Evolutionary conservation across 2,888 invertebrate genomes (phyloP).

Genomic region (Macroteleia sp.): DNA sequence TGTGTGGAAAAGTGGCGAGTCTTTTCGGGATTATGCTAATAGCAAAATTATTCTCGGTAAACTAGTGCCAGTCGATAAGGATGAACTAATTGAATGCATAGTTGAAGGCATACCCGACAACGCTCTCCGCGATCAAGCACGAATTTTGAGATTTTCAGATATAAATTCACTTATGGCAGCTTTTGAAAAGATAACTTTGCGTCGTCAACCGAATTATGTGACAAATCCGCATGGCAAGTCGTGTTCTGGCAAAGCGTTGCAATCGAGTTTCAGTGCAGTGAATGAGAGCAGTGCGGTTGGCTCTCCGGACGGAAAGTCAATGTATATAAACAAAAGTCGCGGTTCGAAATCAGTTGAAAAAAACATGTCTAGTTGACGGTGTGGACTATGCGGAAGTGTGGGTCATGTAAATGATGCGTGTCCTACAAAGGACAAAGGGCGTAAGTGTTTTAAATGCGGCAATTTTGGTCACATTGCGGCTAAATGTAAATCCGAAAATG

Average conservation of each 20-base stretch:
- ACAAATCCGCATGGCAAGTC: background rate
- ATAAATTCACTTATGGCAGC: background rate
- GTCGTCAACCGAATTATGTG: background rate
- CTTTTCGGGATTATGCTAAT: conserved; percentile 1
- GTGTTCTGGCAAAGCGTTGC: background rate
- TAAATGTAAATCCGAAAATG: background rate
- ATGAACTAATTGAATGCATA: background rate
- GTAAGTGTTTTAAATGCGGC: background rate
- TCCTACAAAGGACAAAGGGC: conserved; percentile 14
- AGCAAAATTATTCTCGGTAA: background rate
- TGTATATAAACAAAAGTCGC: background rate
- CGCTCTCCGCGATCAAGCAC: conserved; percentile 1
- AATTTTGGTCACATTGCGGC: conserved; percentile 7
- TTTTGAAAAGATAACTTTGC: background rate
- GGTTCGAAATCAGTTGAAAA: background rate
- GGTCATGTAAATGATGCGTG: background rate
- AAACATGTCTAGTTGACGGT: background rate
- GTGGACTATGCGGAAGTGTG: background rate
- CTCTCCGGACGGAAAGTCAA: background rate
- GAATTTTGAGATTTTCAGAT: background rate
- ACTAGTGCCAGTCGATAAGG: background rate
- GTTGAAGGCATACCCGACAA: conserved; percentile 3
- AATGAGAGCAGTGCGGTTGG: background rate
- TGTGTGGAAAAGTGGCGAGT: background rate
- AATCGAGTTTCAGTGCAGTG: background rate